These are phyloP conservation scores for Phrynosoma platyrhinos DNA, from an alignment of 2,113 vertebrate genomes.

Conservation along the genomic window DNA sequence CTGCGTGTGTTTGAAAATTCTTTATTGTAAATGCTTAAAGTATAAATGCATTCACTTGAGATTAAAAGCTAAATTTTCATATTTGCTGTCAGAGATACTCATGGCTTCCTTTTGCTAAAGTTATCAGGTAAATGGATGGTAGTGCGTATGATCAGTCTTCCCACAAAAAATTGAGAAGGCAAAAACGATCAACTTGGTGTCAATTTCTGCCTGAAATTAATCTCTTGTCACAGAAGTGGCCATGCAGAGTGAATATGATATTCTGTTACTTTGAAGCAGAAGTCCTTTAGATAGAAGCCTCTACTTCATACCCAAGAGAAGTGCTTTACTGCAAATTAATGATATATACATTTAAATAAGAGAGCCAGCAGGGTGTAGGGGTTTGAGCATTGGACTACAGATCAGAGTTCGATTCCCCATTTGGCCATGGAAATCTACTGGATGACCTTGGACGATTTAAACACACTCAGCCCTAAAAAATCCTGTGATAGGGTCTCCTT, in stretches of 20 bases:
- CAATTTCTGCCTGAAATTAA: neutral
- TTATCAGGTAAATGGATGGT: neutral
- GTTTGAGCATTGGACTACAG: too few relatives aligned
- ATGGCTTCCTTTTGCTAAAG: too few relatives aligned
- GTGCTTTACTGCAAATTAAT: neutral
- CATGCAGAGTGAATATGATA: neutral
- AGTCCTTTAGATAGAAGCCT: neutral
- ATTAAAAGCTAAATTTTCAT: neutral
- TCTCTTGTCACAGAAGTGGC: neutral
- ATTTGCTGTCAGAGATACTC: too few relatives aligned
- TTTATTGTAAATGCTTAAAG: neutral
- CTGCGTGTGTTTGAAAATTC: neutral
- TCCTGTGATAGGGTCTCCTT: too few relatives aligned
- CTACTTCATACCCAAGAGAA: too few relatives aligned
- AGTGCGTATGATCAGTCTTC: neutral
- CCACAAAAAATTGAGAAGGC: neutral
- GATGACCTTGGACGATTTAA: too few relatives aligned
- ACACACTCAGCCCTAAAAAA: too few relatives aligned
- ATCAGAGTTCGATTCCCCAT: too few relatives aligned
- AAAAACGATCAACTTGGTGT: neutral
- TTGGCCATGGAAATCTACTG: too few relatives aligned
- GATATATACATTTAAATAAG: neutral
- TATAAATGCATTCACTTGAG: neutral
- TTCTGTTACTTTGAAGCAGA: neutral
- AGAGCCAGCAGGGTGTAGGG: too few relatives aligned